Conservation (phyloP, 2,797 vertebrate genomes). For the Acanthurus tractus region DNA sequence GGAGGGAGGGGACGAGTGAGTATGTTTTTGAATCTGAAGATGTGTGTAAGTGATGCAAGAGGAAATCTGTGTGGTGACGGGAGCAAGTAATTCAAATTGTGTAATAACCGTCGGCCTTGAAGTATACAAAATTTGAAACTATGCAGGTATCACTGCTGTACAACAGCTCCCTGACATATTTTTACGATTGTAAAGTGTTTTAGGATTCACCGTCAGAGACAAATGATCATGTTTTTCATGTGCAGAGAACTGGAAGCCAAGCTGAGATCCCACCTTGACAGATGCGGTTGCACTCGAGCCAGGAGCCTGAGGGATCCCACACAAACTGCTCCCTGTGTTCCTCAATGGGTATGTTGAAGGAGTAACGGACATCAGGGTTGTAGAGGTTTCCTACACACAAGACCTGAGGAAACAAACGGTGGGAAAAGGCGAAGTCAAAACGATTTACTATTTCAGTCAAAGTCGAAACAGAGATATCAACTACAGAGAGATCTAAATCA, state of each 20-base stretch:
- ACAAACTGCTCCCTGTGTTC: slow-evolving; percentile 88
- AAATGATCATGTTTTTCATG: slow-evolving; percentile 2
- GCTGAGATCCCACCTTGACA: slow-evolving; percentile 90
- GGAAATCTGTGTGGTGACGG: slow-evolving; percentile 29
- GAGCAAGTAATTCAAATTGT: neutral
- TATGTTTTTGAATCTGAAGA: slow-evolving; percentile 35
- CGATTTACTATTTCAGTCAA: slow-evolving; percentile 21
- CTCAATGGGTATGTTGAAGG: slow-evolving; percentile 94
- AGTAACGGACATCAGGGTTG: slow-evolving; percentile 95
- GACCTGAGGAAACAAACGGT: slow-evolving; percentile 84
- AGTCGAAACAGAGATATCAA: neutral
- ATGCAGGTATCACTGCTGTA: neutral
- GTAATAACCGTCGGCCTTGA: neutral
- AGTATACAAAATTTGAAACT: neutral
- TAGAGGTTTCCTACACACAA: slow-evolving; percentile 97
- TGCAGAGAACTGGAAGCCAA: neutral
- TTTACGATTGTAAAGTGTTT: neutral
- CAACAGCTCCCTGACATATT: neutral
- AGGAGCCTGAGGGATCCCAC: slow-evolving; percentile 93
- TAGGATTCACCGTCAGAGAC: slow-evolving; percentile 6
- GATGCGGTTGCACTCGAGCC: slow-evolving; percentile 93
- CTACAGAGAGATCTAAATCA: slow-evolving; percentile 5
- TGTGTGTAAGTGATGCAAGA: slow-evolving; percentile 34
- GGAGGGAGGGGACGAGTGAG: slow-evolving; percentile 17
- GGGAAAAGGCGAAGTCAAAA: slow-evolving; percentile 34